Percentiles rank a stretch among this genome's conserved stretches.
phyloP scores from a whole-genome alignment of 2,113 vertebrate species.

The Eptesicus fuscus region DNA sequence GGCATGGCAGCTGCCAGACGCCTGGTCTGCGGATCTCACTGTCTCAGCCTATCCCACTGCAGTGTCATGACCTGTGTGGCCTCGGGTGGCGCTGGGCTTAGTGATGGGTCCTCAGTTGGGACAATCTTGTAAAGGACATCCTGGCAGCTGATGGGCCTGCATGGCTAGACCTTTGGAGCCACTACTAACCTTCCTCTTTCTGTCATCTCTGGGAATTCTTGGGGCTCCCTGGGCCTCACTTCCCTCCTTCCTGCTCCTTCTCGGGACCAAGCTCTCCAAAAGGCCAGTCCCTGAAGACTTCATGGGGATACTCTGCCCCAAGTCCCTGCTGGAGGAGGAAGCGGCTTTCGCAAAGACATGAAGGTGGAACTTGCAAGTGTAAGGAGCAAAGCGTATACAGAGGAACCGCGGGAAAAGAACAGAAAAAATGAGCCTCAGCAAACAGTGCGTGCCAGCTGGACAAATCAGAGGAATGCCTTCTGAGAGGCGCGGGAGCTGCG shows the following conservation, averaged over 20 bases:
- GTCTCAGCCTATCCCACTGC: accelerated
- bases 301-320: background rate
- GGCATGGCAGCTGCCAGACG: background rate
- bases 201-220: background rate
- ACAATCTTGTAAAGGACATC: background rate
- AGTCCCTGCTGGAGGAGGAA: background rate
- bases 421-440: background rate
- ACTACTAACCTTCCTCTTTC: background rate
- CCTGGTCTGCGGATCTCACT: background rate
- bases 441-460: background rate
- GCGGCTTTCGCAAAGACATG: background rate
- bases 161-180: background rate
- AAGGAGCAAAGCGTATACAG: background rate
- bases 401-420: background rate
- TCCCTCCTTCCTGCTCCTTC: background rate
- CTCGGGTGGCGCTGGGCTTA: background rate
- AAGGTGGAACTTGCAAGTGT: background rate
- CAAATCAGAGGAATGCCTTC: background rate
- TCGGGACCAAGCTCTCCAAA: background rate
- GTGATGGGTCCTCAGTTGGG: background rate
- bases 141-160: background rate
- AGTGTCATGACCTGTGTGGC: background rate
- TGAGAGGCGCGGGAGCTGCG: background rate
- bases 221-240: background rate
- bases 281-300: too few relatives aligned